Percentiles rank a stretch among this genome's conserved stretches.
phyloP scores from a whole-genome alignment of 2,113 vertebrate species.

The Microtus montanus region DNA sequence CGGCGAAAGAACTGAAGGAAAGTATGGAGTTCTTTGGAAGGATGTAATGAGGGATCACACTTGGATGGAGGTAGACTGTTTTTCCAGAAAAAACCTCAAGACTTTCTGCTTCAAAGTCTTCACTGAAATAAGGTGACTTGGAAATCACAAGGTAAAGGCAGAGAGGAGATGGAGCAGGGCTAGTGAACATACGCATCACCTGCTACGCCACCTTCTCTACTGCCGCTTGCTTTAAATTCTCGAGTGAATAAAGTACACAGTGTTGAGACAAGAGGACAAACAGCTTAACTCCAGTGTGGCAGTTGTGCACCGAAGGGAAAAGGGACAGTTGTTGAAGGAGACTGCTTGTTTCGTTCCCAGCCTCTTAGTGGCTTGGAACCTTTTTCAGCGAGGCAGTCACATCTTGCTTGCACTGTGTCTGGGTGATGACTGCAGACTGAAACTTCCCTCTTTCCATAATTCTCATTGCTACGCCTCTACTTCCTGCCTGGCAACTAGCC shows the following conservation, averaged over 20 bases:
- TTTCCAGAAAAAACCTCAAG: not conserved
- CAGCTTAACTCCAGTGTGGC: not conserved
- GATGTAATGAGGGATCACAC: not conserved
- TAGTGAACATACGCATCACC: not conserved
- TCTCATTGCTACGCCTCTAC: too few relatives aligned
- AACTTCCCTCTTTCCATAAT: too few relatives aligned
- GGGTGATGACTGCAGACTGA: too few relatives aligned
- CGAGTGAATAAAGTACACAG: not conserved
- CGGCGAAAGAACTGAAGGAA: not conserved
- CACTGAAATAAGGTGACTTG: not conserved
- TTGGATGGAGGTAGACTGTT: not conserved
- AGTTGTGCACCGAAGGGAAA: not conserved
- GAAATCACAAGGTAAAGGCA: not conserved
- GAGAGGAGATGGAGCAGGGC: not conserved
- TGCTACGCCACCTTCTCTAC: not conserved
- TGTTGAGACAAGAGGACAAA: not conserved
- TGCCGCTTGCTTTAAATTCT: not conserved
- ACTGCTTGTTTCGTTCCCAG: too few relatives aligned
- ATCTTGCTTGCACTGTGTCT: too few relatives aligned
- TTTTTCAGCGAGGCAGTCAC: too few relatives aligned
- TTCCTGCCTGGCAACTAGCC: too few relatives aligned
- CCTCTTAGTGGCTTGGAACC: too few relatives aligned
- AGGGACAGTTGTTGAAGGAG: too few relatives aligned
- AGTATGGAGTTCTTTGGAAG: constrained; percentile 34
- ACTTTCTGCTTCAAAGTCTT: not conserved